These are phyloP conservation scores for Drosophila tani DNA, from an alignment of 1,140 invertebrate species.

Conservation along the genomic window DNA sequence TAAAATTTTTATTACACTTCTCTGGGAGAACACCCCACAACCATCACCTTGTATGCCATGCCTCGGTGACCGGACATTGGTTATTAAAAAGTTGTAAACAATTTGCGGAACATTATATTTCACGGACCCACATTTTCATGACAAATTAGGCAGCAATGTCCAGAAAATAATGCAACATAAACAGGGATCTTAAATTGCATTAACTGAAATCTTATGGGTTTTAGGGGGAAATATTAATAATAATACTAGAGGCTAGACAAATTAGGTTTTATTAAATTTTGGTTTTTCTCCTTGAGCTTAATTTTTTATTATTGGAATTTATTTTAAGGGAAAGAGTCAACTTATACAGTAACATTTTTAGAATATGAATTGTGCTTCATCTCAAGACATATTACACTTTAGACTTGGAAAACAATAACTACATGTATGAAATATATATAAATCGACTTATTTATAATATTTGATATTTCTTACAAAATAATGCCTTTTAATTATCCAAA, in stretches of 20 bases:
- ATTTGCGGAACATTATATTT: conserved; percentile 25
- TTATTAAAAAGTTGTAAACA: conserved; percentile 74
- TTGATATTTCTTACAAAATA: no score
- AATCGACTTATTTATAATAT: no score
- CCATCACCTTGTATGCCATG: neutral
- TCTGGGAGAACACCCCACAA: neutral
- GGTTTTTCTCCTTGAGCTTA: no score
- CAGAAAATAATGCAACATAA: neutral
- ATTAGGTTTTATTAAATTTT: neutral
- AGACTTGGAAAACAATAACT: no score
- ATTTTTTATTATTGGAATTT: no score
- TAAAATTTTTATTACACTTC: conserved; percentile 66
- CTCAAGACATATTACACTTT: no score
- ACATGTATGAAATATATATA: no score
- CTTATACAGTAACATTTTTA: no score
- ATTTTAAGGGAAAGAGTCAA: no score
- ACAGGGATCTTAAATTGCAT: conserved; percentile 9
- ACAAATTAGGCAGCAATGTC: conserved; percentile 27
- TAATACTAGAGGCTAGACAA: neutral
- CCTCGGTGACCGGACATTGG: conserved; percentile 44
- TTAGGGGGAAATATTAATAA: neutral
- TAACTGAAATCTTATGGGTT: conserved; percentile 1
- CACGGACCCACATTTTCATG: neutral
- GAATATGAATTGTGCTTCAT: no score
- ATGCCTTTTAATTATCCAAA: no score